phyloP scores from a whole-genome alignment of 2,888 invertebrate species.

The Brachypalpus laphriformis region DNA sequence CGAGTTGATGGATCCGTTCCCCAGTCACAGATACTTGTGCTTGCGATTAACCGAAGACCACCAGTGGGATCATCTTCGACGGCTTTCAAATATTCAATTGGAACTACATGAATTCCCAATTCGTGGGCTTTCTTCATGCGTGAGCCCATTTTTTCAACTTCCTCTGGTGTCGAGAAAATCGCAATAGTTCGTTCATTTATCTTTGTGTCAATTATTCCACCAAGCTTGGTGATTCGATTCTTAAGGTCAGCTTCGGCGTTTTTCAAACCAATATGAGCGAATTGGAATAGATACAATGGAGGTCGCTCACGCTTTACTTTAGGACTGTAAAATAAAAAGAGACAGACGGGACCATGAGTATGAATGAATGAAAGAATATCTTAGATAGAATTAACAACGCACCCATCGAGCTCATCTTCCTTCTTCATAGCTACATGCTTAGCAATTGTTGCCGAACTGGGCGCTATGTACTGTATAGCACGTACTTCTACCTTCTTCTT shows the following conservation, averaged over 20 bases:
- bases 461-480: constrained; percentile 84
- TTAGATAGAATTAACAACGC: constrained; percentile 56
- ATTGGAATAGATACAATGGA: constrained; percentile 90
- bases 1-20: constrained; percentile 86
- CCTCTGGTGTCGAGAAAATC: constrained; percentile 88
- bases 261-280: constrained; percentile 87
- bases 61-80: constrained; percentile 85
- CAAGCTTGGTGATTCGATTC: constrained; percentile 87
- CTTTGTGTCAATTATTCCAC: constrained; percentile 89
- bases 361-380: not conserved
- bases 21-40: constrained; percentile 92
- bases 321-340: constrained; percentile 82
- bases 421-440: constrained; percentile 82
- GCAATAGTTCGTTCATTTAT: constrained; percentile 88
- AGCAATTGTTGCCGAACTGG: constrained; percentile 81
- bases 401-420: constrained; percentile 83
- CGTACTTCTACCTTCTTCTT: constrained; percentile 85
- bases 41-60: constrained; percentile 86
- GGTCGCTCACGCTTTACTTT: constrained; percentile 87
- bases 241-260: constrained; percentile 86
- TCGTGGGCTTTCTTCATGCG: constrained; percentile 87
- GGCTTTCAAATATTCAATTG: constrained; percentile 89
- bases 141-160: constrained; percentile 87
- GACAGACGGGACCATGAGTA: too few species aligned
- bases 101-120: constrained; percentile 91